Evolutionary conservation across 2,113 vertebrate species (phyloP), one percentile per base, ranked within the genome.

Genomic region (Megaceryle maxima): DNA sequence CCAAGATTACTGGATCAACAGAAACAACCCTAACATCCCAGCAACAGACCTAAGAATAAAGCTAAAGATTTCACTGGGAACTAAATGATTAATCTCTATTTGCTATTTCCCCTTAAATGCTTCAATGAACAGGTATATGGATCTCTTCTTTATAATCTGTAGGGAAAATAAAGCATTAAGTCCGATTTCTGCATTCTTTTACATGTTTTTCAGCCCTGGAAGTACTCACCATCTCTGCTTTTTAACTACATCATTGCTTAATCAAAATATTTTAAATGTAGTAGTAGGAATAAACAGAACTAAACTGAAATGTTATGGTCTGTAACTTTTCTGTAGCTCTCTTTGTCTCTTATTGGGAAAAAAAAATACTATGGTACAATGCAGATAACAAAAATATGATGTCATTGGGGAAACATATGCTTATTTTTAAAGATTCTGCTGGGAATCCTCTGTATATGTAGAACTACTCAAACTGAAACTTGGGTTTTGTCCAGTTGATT

Each of bases 401-500:
- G 97, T 98, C 96, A 95, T 98, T 97, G 90, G 96, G 84, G 95
- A 96, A 91, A 94, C 70, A 67, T 82, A 95, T 98, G 98, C 96
- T 98, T 99, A 98, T 98, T 99, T 99, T 98, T 98, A 98, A 98
- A 98, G 97, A 96, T 97, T 96, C 98, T 98, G 50, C 51, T 96
- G 97, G 98, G 98, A 98, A 94, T 96, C 88, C 76, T 93, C 93
- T 97, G 97, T 98, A 98, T 97, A 97, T 97, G 97, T 87, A 97
- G 90, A 89, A 87, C 94, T 86, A 95, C 92, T 98, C 95, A 95
- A 96, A 97, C 93, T 97, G 95, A 97, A 98, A 92, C 88, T 96
- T 81, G 24, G 94, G 97, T 98, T 98, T 98, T 98, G 96, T 98
- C 97, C 97, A 81, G 97, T 97, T 97, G 97, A 98, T 97, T 98